Conservation (phyloP, 2,888 invertebrate genomes). For the Tortricodes alternella region DNA sequence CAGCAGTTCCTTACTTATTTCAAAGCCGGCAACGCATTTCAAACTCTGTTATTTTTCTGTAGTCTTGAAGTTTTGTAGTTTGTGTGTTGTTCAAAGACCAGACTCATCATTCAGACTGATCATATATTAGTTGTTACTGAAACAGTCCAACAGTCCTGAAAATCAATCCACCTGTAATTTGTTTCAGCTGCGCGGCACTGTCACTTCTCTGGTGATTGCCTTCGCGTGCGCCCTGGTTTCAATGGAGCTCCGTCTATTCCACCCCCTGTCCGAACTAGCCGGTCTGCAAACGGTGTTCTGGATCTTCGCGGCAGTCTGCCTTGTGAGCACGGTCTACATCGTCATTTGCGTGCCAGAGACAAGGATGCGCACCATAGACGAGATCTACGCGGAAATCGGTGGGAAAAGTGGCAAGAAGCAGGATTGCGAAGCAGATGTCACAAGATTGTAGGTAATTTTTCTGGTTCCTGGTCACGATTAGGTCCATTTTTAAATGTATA, state of each 20-base stretch:
- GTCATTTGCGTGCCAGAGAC: conserved; percentile 66
- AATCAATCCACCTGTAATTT: neutral
- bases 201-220: conserved; percentile 70
- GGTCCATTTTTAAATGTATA: too few species aligned
- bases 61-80: too few species aligned
- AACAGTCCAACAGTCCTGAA: neutral
- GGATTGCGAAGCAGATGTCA: conserved; percentile 63
- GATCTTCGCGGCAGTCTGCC: conserved; percentile 65
- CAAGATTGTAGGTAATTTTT: conserved; percentile 65
- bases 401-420: conserved; percentile 46
- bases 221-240: conserved; percentile 70
- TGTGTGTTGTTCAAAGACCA: too few species aligned
- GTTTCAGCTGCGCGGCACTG: conserved; percentile 71
- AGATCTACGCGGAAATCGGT: conserved; percentile 68
- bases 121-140: too few species aligned
- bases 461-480: too few species aligned
- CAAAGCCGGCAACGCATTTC: too few species aligned
- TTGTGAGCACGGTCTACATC: conserved; percentile 69
- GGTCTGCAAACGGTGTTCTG: conserved; percentile 69
- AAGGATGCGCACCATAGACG: conserved; percentile 62
- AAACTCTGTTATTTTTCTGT: too few species aligned
- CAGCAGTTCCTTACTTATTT: too few species aligned
- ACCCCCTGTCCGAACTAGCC: conserved; percentile 57
- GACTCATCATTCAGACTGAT: too few species aligned
- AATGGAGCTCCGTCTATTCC: conserved; percentile 67